Percentiles rank a stretch among this genome's conserved stretches.
Conservation (phyloP, 92 coral and sea anemone genomes). For the Muricea muricata region DNA sequence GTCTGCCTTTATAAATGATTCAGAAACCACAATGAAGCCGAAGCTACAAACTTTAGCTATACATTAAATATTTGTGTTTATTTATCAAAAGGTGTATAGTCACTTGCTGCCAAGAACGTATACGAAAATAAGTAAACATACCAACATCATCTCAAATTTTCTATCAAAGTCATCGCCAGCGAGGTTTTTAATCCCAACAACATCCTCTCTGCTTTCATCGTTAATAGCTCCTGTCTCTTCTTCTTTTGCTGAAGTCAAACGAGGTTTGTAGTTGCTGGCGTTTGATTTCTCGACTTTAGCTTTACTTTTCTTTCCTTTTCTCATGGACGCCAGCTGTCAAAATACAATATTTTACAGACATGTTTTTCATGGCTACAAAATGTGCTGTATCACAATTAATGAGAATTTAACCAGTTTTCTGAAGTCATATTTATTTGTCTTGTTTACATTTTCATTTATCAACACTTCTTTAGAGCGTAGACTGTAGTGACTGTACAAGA, state of each 20-base stretch:
- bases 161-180: constrained; percentile 75
- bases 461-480: too few species aligned
- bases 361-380: background rate
- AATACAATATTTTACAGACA: background rate
- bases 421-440: background rate
- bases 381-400: background rate
- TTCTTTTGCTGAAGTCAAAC: constrained; percentile 69
- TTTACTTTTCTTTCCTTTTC: constrained; percentile 61
- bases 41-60: too few species aligned
- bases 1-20: too few species aligned
- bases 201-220: constrained; percentile 69
- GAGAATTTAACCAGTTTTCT: background rate
- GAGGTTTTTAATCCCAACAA: constrained; percentile 63
- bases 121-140: constrained; percentile 42
- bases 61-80: too few species aligned
- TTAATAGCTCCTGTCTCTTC: constrained; percentile 64
- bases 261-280: constrained; percentile 73
- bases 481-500: too few species aligned
- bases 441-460: background rate
- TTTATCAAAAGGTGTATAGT: too few species aligned
- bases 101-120: background rate
- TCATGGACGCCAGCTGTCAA: constrained; percentile 82
- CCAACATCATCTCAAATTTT: constrained; percentile 89
- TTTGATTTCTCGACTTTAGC: constrained; percentile 63
- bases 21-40: too few species aligned